These are phyloP conservation scores for Eulemur rubriventer DNA, from an alignment of 2,797 vertebrate genomes.

Conservation along the genomic window DNA sequence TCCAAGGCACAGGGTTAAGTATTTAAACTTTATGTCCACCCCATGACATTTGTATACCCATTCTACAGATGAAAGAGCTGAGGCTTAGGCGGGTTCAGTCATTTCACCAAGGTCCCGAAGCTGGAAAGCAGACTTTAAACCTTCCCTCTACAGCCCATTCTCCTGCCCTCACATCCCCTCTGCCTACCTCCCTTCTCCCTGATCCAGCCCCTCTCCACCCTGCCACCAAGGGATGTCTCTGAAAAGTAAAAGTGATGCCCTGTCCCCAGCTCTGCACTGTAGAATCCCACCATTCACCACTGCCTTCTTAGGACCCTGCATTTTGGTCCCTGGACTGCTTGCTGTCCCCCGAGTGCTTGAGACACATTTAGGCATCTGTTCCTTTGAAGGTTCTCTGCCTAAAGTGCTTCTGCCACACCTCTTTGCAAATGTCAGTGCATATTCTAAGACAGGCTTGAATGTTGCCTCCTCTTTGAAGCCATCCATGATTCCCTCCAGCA, in stretches of 20 bases:
- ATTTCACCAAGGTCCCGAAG: background rate
- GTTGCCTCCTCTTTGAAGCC: background rate
- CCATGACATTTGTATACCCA: background rate
- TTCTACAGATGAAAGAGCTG: background rate
- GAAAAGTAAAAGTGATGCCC: background rate
- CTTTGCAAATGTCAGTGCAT: background rate
- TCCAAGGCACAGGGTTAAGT: background rate
- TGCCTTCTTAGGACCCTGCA: background rate
- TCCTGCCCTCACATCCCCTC: background rate
- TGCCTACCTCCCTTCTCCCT: background rate
- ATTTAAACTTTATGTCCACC: background rate
- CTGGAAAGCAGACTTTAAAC: background rate
- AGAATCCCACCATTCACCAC: background rate
- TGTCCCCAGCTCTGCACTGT: background rate
- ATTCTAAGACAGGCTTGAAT: background rate
- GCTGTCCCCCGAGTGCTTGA: background rate
- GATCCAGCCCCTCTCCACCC: background rate
- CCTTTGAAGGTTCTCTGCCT: background rate
- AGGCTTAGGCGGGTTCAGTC: background rate
- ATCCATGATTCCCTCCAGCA: background rate
- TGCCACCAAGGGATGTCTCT: background rate
- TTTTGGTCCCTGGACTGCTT: background rate
- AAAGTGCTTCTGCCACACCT: background rate
- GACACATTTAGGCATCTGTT: background rate
- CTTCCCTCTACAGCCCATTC: background rate